A percentile compares a stretch with the other conserved stretches of the same genome.
Evolutionary conservation across 2,797 vertebrate genomes (phyloP).

Genomic region (Chelon auratus): DNA sequence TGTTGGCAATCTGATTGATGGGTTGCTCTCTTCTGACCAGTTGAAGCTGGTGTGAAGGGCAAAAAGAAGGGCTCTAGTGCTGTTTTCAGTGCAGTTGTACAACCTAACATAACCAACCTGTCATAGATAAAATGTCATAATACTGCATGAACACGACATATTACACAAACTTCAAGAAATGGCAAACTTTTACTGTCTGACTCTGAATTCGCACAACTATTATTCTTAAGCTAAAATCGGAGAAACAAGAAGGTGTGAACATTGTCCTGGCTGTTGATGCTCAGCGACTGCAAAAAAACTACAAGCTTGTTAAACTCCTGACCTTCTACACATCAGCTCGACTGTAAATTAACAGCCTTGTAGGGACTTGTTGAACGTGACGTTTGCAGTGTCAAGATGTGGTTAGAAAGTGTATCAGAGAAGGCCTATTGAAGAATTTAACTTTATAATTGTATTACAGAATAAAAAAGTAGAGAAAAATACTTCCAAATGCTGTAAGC

Average conservation of each 20-base stretch:
- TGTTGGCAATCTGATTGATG: constrained; percentile 33
- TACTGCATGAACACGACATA: neutral
- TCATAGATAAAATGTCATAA: neutral
- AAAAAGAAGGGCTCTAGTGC: constrained; percentile 18
- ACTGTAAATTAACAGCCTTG: constrained; percentile 32
- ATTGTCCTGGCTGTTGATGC: constrained; percentile 14
- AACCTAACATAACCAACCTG: neutral
- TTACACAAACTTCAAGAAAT: neutral
- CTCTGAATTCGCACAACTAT: neutral
- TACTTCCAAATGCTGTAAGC: no score
- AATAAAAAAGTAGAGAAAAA: no score
- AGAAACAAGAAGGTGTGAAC: neutral
- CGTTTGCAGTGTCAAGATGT: constrained; percentile 30
- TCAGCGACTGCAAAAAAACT: constrained; percentile 1
- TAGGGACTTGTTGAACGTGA: constrained; percentile 21
- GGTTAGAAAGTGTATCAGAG: neutral
- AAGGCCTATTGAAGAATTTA: constrained; percentile 2
- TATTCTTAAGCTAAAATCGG: constrained; percentile 8
- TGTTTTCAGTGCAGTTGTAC: neutral
- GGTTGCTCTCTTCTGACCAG: constrained; percentile 30
- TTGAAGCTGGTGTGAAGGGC: constrained; percentile 22
- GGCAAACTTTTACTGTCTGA: neutral
- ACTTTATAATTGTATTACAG: neutral
- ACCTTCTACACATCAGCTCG: constrained; percentile 27
- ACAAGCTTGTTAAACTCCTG: constrained; percentile 38